Base-by-base conservation (phyloP, 2,113 vertebrate genomes). In the Eublepharis macularius region DNA sequence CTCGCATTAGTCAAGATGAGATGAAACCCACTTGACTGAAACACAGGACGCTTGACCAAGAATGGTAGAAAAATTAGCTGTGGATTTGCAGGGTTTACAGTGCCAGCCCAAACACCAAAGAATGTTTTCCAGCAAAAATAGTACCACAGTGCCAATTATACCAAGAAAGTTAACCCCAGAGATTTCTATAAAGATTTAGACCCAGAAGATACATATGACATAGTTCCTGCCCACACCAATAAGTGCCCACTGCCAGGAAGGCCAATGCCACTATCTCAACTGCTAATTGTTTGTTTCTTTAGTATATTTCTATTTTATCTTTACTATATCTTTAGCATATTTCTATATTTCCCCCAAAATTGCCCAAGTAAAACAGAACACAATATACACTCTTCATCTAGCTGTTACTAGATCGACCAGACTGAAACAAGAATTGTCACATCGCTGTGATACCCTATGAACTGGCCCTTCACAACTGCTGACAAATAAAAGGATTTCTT, bases 91-190 rank as follows among this genome's bases (percentile, higher is more conserved):
- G 43, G 36, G 41, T n/a, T 49, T 0, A 84, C 43, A 0, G 3
- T 80, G 16, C 49, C 76, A 92, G 29, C 19, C 90, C 47, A 91
- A 49, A 93, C 6, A 81, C 0, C 81, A 29, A 17, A 5, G n/a
- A 86, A 88, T 9, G 9, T 83, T 54, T 90, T 89, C 60, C 88
- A 70, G 24, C 70, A 84, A 90, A 88, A 90, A 41, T 77, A 82
- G 66, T 39, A 80, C 63, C 78, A 70, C 0, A 0, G 43, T 13
- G 0, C 0, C 76, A 47, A 81, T 86, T 60, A 26, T 32, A 86
- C 7, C 43, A 41, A 89, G 4, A 87, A n/a, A 45, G 3, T 79
- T 89, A 86, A 83, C 10, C 65, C 87, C 6, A 81, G 39, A 14
- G 14, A 24, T 91, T 89, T 70, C 6, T 73, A 36, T 13, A 1